phyloP scores from a whole-genome alignment of 2,888 invertebrate species.

The Neocrepidodera transversa region DNA sequence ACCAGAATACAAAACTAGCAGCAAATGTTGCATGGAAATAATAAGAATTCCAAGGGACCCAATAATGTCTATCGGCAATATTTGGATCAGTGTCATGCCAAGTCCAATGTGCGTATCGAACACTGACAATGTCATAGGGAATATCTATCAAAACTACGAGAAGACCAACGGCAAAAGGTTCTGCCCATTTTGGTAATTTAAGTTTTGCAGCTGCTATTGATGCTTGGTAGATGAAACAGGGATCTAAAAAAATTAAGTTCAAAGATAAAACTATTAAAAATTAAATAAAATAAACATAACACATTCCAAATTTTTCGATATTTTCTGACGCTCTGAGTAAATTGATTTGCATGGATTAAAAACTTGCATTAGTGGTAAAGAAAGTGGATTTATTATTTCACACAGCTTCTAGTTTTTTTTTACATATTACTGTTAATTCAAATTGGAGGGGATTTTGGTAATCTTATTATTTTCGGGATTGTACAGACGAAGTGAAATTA shows the following conservation, averaged over 20 bases:
- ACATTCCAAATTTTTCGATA: too few species aligned
- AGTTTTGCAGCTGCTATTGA: conserved; percentile 66
- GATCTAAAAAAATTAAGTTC: conserved; percentile 63
- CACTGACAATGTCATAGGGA: conserved; percentile 80
- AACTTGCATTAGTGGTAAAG: too few species aligned
- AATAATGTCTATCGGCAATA: conserved; percentile 76
- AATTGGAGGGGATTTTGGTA: too few species aligned
- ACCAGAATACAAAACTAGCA: conserved; percentile 74
- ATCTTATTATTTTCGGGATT: too few species aligned
- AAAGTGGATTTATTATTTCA: too few species aligned
- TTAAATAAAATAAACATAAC: too few species aligned
- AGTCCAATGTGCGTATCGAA: conserved; percentile 82
- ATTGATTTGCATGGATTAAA: too few species aligned
- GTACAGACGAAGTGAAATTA: too few species aligned
- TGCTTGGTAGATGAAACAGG: conserved; percentile 69
- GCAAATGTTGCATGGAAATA: conserved; percentile 82
- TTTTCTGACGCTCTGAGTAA: too few species aligned
- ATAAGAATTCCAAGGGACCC: conserved; percentile 86
- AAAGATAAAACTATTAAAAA: too few species aligned
- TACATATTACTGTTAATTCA: too few species aligned
- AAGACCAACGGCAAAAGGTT: conserved; percentile 74
- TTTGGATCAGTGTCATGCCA: conserved; percentile 83
- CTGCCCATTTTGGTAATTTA: conserved; percentile 65
- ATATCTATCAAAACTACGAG: conserved; percentile 76
- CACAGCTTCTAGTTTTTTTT: too few species aligned